A percentile compares a stretch with the other conserved stretches of the same genome.
These are phyloP conservation scores for Glomeris marginata DNA, from an alignment of 2,888 invertebrate genomes.

Conservation along the genomic window DNA sequence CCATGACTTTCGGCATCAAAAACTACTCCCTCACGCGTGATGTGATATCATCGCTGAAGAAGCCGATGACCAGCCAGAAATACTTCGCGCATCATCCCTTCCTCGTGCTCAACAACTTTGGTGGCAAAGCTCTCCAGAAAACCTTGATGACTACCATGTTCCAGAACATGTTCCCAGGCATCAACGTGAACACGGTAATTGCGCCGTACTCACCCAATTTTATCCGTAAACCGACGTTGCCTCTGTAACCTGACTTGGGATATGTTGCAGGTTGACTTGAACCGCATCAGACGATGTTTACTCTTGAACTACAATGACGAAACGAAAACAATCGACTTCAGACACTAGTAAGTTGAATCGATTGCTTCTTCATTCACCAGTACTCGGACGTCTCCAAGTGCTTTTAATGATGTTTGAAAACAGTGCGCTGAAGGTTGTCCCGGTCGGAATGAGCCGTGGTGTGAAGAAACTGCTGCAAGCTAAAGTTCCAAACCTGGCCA, in stretches of 20 bases:
- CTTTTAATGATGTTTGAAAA: conserved; percentile 15
- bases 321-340: conserved; percentile 71
- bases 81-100: conserved; percentile 80
- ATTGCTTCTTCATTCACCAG: not conserved
- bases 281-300: conserved; percentile 71
- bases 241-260: no score
- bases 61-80: conserved; percentile 61
- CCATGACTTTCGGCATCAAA: conserved; percentile 69
- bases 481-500: conserved; percentile 76
- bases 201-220: not conserved
- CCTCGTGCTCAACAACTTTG: conserved; percentile 58
- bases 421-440: conserved; percentile 71
- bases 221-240: not conserved
- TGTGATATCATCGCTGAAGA: conserved; percentile 67
- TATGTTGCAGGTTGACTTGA: conserved; percentile 63
- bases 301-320: conserved; percentile 76
- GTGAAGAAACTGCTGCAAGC: conserved; percentile 85
- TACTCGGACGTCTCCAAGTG: not conserved
- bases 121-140: conserved; percentile 73
- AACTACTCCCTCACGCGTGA: conserved; percentile 71
- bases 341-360: conserved; percentile 67
- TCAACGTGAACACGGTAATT: conserved; percentile 73
- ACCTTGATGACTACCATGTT: conserved; percentile 90
- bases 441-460: conserved; percentile 75
- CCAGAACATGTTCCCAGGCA: conserved; percentile 96